phyloP scores from a whole-genome alignment of 2,888 invertebrate genomes.

The Subacronicta megacephala region DNA sequence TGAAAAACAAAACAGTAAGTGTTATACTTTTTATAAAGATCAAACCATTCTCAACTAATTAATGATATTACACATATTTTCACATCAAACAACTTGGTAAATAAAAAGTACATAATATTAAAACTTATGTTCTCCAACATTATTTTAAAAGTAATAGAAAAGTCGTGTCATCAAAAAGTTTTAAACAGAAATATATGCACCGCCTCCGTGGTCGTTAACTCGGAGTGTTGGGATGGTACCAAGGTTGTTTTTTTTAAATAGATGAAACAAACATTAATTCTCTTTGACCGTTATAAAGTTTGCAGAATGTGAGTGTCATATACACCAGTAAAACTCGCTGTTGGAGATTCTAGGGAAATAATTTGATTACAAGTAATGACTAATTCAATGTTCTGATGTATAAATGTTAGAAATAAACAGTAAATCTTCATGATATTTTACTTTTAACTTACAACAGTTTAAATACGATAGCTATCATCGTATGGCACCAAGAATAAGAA shows the following conservation, averaged over 20 bases:
- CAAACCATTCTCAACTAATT: constrained; percentile 51
- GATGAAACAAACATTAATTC: constrained; percentile 57
- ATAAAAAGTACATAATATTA: constrained; percentile 50
- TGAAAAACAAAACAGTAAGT: constrained; percentile 39
- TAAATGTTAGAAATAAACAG: constrained; percentile 26
- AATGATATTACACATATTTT: constrained; percentile 46
- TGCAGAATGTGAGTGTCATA: constrained; percentile 33
- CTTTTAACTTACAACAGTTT: constrained; percentile 23
- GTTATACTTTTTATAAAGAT: constrained; percentile 36
- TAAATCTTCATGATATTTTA: constrained; percentile 11
- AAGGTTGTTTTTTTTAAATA: constrained; percentile 60
- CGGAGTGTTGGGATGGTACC: constrained; percentile 55
- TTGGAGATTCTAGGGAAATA: constrained; percentile 29
- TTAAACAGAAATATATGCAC: constrained; percentile 61
- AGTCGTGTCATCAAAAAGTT: constrained; percentile 57
- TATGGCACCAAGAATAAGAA: constrained; percentile 17
- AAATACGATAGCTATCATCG: constrained; percentile 21
- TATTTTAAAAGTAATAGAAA: constrained; percentile 58
- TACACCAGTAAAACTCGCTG: constrained; percentile 24
- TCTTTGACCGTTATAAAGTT: constrained; percentile 52
- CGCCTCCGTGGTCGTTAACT: constrained; percentile 62
- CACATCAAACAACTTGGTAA: constrained; percentile 54
- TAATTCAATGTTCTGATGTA: constrained; percentile 38
- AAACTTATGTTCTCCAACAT: constrained; percentile 46
- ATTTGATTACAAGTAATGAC: constrained; percentile 34